Base-by-base conservation (phyloP, 2,888 invertebrate genomes). In the Calephelis perditalis region DNA sequence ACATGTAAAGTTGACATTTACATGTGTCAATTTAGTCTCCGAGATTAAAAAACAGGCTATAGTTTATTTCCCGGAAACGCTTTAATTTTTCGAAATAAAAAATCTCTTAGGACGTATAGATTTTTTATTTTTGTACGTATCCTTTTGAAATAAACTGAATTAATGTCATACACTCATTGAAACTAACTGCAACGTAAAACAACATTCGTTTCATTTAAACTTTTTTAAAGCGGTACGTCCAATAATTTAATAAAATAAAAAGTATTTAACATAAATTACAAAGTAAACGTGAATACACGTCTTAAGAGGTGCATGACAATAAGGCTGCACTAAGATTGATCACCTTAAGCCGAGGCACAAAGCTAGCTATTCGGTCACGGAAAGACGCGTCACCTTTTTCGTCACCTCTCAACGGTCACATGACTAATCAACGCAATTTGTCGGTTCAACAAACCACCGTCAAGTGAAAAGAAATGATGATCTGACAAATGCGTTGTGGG, bases 381-480 rank as follows among this genome's bases (percentile, higher is more conserved):
- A 77, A 76, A 78, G 81, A 82, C 71, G 73, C 81, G 84, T 90
- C 88, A 88, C 87, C 88, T 88, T 88, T 86, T 87, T 89, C 89
- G 88, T 88, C 89, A 88, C 87, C 88, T 88, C 86, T 73, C 77
- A 76, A 78, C 81, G 80, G 78, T 79, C 86, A 88, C 82, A 84
- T 86, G 87, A 89, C 87, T 88, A 88, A 89, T 82, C 82, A 73
- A 84, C 76, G 81, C 88, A 84, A 90, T 89, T 88, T 87, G 89
- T 89, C 88, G 79, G 72, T 77, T 82, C 82, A 81, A 82, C 82
- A 80, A 79, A 80, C 79, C 78, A 75, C 73, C 78, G 81, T 74
- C 80, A 73, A 81, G 80, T 86, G 86, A 88, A 89, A 87, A 85
- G 88, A 87, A 82, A 82, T 86, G 87, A 86, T 84, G 86, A 75